Evolutionary conservation across 2,888 invertebrate species (phyloP).

Genomic region (Nezara viridula): DNA sequence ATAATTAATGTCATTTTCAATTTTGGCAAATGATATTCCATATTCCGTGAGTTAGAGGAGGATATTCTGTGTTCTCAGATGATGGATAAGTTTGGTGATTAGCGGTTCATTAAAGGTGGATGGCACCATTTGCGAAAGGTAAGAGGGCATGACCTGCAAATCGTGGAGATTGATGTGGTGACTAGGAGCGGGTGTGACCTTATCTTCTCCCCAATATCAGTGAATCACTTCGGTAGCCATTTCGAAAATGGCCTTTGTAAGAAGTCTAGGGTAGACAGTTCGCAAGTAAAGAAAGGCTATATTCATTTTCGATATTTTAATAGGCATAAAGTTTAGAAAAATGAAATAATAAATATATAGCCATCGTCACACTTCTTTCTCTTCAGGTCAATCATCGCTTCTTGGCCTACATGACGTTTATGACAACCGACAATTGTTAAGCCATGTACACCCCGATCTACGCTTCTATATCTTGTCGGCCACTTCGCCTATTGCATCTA

Average conservation of each 20-base stretch:
- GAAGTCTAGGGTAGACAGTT: neutral
- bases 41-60: neutral
- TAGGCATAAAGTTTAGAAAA: no score
- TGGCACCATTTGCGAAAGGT: constrained; percentile 31
- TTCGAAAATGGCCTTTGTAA: constrained; percentile 1
- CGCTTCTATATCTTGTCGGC: no score
- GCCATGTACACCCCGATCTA: no score
- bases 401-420: no score
- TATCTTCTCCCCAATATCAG: neutral
- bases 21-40: neutral
- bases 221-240: constrained; percentile 19
- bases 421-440: no score
- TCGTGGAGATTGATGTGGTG: constrained; percentile 8
- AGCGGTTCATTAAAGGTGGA: constrained; percentile 9
- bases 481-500: no score
- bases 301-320: no score
- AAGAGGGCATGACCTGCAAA: constrained; percentile 28
- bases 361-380: no score
- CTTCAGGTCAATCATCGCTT: no score
- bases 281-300: no score
- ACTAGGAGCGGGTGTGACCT: neutral
- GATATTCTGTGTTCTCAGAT: constrained; percentile 3
- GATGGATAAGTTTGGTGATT: constrained; percentile 25
- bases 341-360: no score
- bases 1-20: neutral